phyloP scores from a whole-genome alignment of 2,113 vertebrate genomes.

The Columbina picui region DNA sequence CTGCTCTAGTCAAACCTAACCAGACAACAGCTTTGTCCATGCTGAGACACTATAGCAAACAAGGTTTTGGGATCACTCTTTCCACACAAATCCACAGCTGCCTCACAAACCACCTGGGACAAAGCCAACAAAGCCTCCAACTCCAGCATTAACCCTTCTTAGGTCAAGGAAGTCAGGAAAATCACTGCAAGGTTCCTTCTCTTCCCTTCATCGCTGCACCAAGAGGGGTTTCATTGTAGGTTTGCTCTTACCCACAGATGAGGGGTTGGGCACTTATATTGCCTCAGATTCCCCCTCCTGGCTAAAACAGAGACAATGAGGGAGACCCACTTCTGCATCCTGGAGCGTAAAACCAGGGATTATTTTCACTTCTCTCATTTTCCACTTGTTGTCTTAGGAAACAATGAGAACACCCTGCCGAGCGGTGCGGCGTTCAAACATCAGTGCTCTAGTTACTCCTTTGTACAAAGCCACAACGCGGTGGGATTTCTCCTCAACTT shows the following conservation, averaged over 20 bases:
- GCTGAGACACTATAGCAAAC: neutral
- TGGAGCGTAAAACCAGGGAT: neutral
- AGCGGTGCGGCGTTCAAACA: accelerated
- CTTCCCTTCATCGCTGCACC: neutral
- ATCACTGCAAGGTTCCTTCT: neutral
- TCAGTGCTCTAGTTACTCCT: neutral
- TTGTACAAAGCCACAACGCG: neutral
- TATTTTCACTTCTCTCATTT: neutral
- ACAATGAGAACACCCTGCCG: neutral
- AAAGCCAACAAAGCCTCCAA: neutral
- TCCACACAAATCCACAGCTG: neutral
- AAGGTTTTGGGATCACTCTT: neutral
- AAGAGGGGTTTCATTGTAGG: neutral
- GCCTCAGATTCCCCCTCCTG: neutral
- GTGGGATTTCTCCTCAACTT: neutral
- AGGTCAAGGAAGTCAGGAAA: neutral
- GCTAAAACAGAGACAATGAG: neutral
- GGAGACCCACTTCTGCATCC: neutral
- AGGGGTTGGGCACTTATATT: neutral
- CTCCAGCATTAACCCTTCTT: neutral
- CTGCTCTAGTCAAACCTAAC: neutral
- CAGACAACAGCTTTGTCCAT: neutral
- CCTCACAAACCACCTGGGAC: neutral
- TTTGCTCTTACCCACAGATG: neutral
- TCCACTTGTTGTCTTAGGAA: neutral